Conservation (phyloP, 2,113 vertebrate genomes). For the Amblyornis subalaris region DNA sequence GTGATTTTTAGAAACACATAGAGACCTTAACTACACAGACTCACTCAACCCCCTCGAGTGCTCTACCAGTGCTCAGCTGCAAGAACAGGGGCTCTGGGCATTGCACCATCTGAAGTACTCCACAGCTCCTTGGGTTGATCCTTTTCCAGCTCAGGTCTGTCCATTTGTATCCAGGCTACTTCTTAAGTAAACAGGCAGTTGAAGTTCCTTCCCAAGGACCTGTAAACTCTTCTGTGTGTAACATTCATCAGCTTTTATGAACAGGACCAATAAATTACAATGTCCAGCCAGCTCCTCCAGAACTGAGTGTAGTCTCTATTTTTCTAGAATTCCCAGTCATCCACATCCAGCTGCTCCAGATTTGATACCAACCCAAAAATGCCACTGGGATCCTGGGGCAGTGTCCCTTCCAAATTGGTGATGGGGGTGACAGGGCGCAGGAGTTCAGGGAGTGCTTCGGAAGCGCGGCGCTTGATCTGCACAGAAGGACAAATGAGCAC, state of each 20-base stretch:
- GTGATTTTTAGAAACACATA: neutral
- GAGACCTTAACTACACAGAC: neutral
- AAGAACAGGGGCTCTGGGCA: neutral
- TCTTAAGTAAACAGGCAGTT: neutral
- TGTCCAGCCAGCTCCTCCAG: neutral
- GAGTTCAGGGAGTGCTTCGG: slow-evolving; percentile 90
- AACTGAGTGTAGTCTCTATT: neutral
- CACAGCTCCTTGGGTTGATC: neutral
- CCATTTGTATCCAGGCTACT: neutral
- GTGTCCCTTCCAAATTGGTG: slow-evolving; percentile 76
- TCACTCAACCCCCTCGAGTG: neutral
- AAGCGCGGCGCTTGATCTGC: slow-evolving; percentile 90
- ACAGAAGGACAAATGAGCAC: neutral
- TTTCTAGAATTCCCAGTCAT: slow-evolving; percentile 96
- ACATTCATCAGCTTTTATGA: slow-evolving; percentile 17
- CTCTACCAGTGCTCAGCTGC: neutral
- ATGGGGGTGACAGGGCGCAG: slow-evolving; percentile 86
- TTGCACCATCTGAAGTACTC: neutral
- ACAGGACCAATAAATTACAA: slow-evolving; percentile 43
- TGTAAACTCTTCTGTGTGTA: slow-evolving; percentile 30
- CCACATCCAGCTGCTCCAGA: slow-evolving; percentile 89
- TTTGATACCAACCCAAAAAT: slow-evolving; percentile 86
- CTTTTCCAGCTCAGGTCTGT: neutral
- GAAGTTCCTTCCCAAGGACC: slow-evolving; percentile 35
- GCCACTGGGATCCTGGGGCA: slow-evolving; percentile 77